Conservation (phyloP, 2,888 invertebrate species). For the Odontomyia ornata region DNA sequence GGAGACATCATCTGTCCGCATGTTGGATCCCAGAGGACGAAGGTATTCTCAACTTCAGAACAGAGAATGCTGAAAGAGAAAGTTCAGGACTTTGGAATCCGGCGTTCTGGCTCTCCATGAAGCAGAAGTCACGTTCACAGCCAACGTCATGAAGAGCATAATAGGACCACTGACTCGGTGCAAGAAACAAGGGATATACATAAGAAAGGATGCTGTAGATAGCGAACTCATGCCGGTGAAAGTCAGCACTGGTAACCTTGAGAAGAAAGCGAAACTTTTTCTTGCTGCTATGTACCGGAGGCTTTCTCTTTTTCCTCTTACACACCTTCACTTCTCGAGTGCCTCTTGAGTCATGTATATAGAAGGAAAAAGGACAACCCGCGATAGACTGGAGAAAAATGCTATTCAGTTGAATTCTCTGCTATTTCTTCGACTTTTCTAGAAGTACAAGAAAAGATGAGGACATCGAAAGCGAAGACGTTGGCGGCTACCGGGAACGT, state of each 20-base stretch:
- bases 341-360: slow-evolving; percentile 18
- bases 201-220: slow-evolving; percentile 25
- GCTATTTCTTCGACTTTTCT: slow-evolving; percentile 23
- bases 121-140: slow-evolving; percentile 36
- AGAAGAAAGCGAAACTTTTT: slow-evolving; percentile 43
- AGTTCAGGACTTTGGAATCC: slow-evolving; percentile 27
- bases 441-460: slow-evolving; percentile 34
- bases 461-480: slow-evolving; percentile 13
- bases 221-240: slow-evolving; percentile 14
- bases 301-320: slow-evolving; percentile 21
- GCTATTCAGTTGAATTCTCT: slow-evolving; percentile 22
- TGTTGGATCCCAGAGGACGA: slow-evolving; percentile 7
- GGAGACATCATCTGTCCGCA: slow-evolving; percentile 27
- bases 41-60: slow-evolving; percentile 15
- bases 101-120: slow-evolving; percentile 14
- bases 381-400: slow-evolving; percentile 24
- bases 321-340: neutral
- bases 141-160: neutral
- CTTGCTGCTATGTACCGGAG: slow-evolving; percentile 14
- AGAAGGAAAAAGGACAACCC: neutral
- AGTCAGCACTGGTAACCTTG: slow-evolving; percentile 28
- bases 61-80: slow-evolving; percentile 39
- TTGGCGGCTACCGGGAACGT: slow-evolving; percentile 17
- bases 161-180: neutral
- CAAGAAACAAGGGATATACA: neutral